Percentiles rank a stretch among this genome's conserved stretches.
These are phyloP conservation scores for Chironomus tentans DNA, from an alignment of 2,888 invertebrate genomes.

Conservation along the genomic window DNA sequence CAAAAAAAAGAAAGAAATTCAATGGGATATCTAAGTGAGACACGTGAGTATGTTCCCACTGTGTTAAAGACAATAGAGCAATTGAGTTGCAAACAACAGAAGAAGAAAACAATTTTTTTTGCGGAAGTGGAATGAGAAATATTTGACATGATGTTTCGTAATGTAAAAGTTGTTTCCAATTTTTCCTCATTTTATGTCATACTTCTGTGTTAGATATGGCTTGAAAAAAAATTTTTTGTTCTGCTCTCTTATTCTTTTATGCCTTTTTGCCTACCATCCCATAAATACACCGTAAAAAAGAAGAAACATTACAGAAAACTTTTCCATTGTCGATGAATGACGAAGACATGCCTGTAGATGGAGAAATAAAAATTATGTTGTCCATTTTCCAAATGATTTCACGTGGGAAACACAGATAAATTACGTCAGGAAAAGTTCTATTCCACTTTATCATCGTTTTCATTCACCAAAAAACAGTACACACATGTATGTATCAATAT, in stretches of 20 bases:
- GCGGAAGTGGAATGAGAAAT: background rate
- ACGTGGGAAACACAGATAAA: slow-evolving; percentile 9
- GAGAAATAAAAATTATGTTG: slow-evolving; percentile 24
- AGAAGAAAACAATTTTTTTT: background rate
- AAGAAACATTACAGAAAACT: slow-evolving; percentile 1
- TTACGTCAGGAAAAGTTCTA: background rate
- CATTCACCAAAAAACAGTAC: background rate
- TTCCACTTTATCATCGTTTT: background rate
- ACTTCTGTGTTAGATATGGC: background rate
- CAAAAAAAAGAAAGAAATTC: background rate
- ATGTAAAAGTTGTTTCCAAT: slow-evolving; percentile 24
- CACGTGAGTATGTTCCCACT: slow-evolving; percentile 25
- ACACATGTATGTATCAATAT: background rate
- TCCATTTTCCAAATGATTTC: slow-evolving; percentile 25
- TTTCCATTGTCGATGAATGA: slow-evolving; percentile 23
- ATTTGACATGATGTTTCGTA: slow-evolving; percentile 23
- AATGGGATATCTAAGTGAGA: background rate
- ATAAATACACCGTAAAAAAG: background rate
- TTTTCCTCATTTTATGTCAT: background rate
- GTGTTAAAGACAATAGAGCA: slow-evolving; percentile 9
- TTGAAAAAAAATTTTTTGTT: background rate
- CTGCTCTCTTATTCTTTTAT: too few relatives aligned
- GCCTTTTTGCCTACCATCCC: background rate
- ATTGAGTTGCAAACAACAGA: background rate
- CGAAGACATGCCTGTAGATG: background rate